Base-by-base conservation (phyloP, 2,113 vertebrate genomes). In the Chunga burmeisteri region DNA sequence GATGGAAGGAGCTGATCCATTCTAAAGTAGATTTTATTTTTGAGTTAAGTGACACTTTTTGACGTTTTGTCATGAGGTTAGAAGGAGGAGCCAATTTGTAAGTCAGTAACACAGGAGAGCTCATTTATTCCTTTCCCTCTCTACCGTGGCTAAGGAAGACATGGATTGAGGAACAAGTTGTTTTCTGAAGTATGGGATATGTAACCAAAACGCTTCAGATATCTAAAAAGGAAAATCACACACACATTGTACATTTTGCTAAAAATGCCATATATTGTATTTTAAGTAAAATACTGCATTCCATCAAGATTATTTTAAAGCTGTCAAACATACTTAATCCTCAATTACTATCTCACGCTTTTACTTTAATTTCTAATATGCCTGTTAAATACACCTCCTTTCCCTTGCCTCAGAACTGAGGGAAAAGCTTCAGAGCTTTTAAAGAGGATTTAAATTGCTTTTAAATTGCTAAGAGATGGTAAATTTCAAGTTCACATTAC, bases 321-420 rank as follows among this genome's bases (percentile, higher is more conserved):
- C 66, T 94, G 93, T 92, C 71, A 92, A 56, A 93, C 68, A 62
- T 32, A 86, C 11, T 44, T 87, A 93, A 87, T 89, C 86, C 66
- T 42, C 53, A 65, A n/a, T 79, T 94, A 88, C 18, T 34, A 49
- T 53, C 11, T 68, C 77, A 72, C 91, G 81, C 19, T 75, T 81
- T 88, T 84, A 86, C 63, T 94, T 79, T 75, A 61, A 79, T 68
- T 91, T 68, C 36, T 72, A 83, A 56, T 67, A 72, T 53, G 55
- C 13, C 29, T 46, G 46, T 56, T 70, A 90, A 68, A 83, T 21
- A 50, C 6, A 73, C 16, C 22, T 86, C 77, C 49, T 5, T 70
- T 75, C 49, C 75, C 42, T 53, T 72, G 47, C 50, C 47, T 86
- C 62, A 70, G 42, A 53, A 56, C 11, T 10, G 34, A 80, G 19